Percentiles rank a stretch among this genome's conserved stretches.
These are phyloP conservation scores for Drosophila biarmipes DNA, from an alignment of 1,140 invertebrate genomes.

Conservation along the genomic window DNA sequence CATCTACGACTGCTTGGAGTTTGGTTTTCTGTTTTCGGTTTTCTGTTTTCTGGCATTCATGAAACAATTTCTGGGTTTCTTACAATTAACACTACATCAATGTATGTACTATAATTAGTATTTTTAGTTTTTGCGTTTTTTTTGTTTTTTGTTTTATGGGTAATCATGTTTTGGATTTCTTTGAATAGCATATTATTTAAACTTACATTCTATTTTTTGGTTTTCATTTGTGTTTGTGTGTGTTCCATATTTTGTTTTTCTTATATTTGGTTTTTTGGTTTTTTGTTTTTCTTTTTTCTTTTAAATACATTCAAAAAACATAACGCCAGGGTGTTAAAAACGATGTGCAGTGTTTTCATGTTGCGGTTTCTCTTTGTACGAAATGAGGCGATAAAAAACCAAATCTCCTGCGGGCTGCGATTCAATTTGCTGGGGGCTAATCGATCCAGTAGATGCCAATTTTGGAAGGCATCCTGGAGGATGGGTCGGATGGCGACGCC, in stretches of 20 bases:
- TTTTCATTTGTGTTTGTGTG: constrained; percentile 47
- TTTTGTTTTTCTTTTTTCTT: constrained; percentile 43
- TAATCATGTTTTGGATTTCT: constrained; percentile 84
- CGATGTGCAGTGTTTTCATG: constrained; percentile 50
- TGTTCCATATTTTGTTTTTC: constrained; percentile 34
- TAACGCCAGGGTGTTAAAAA: constrained; percentile 63
- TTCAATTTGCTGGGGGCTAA: constrained; percentile 71
- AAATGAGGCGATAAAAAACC: constrained; percentile 53
- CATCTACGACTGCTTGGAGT: constrained; percentile 38
- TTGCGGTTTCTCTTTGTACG: constrained; percentile 58
- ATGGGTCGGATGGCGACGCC: constrained; percentile 31
- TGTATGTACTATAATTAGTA: constrained; percentile 83
- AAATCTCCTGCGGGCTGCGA: constrained; percentile 75
- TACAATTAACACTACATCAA: constrained; percentile 82
- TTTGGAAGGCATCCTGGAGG: constrained; percentile 41
- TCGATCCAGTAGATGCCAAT: constrained; percentile 51
- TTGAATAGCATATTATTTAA: constrained; percentile 80
- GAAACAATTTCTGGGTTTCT: constrained; percentile 69
- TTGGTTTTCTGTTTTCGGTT: constrained; percentile 41
- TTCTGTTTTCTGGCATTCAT: constrained; percentile 63
- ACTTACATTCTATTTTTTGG: constrained; percentile 49
- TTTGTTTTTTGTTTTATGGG: constrained; percentile 58
- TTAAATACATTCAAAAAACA: constrained; percentile 74
- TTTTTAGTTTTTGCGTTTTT: constrained; percentile 71
- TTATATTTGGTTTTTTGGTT: constrained; percentile 14